These are phyloP conservation scores for Spheniscus humboldti DNA, from an alignment of 2,797 vertebrate species.

Conservation along the genomic window DNA sequence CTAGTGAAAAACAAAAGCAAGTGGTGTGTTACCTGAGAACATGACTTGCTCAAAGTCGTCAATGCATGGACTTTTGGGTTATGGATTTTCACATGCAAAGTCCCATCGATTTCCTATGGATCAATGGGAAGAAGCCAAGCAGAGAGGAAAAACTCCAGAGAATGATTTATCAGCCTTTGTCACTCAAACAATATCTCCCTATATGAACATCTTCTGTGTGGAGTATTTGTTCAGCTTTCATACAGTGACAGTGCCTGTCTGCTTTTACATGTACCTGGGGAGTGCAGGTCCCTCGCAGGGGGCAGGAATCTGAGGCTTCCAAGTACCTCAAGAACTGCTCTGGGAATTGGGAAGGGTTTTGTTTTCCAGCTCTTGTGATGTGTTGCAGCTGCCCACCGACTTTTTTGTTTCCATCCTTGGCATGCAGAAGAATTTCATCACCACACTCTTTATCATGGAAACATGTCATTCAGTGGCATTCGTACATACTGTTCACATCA, in stretches of 20 bases:
- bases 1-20: background rate
- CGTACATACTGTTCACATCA: slow-evolving; percentile 57
- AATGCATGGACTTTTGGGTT: slow-evolving; percentile 2
- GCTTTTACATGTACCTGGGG: background rate
- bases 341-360: slow-evolving; percentile 6
- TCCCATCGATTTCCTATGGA: slow-evolving; percentile 8
- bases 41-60: background rate
- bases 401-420: slow-evolving; percentile 66
- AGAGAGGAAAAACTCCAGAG: slow-evolving; percentile 22
- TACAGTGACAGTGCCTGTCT: background rate
- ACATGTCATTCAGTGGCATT: slow-evolving; percentile 56
- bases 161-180: slow-evolving; percentile 44
- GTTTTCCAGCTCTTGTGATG: slow-evolving; percentile 53
- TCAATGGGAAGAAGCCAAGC: slow-evolving; percentile 35
- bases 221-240: background rate
- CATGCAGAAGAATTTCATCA: slow-evolving; percentile 48
- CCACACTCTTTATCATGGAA: slow-evolving; percentile 60
- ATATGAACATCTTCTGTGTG: background rate
- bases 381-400: slow-evolving; percentile 56
- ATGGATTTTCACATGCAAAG: slow-evolving; percentile 38
- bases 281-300: background rate
- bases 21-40: background rate
- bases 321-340: background rate
- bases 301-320: background rate
- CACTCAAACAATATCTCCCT: background rate